These are phyloP conservation scores for Cheilosia variabilis DNA, from an alignment of 2,888 invertebrate genomes.

Conservation along the genomic window DNA sequence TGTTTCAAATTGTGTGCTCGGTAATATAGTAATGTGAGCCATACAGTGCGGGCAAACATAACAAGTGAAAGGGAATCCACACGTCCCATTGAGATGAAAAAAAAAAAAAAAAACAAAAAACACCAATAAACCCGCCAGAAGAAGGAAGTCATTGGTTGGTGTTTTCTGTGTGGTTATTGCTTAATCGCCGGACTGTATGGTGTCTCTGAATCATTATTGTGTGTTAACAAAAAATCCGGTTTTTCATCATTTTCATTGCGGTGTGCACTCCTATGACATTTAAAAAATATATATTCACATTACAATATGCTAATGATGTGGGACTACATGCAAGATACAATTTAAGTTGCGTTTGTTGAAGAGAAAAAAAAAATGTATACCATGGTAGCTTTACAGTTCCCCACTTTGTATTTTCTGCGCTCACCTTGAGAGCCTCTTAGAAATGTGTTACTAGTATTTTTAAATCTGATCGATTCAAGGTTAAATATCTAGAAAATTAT, in stretches of 20 bases:
- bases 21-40: conserved; percentile 28
- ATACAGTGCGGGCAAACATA: conserved; percentile 14
- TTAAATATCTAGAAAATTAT: conserved; percentile 32
- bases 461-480: conserved; percentile 60
- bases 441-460: conserved; percentile 53
- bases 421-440: conserved; percentile 65
- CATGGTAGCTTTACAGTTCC: conserved; percentile 7
- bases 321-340: conserved; percentile 17
- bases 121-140: conserved; percentile 14
- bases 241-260: conserved; percentile 50
- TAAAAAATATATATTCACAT: conserved; percentile 34
- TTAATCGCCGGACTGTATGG: conserved; percentile 39
- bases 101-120: not conserved
- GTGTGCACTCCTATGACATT: conserved; percentile 54
- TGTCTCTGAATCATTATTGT: conserved; percentile 41
- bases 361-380: conserved; percentile 44
- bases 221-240: conserved; percentile 61
- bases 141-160: conserved; percentile 50
- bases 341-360: conserved; percentile 15
- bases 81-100: not conserved
- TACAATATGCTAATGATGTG: conserved; percentile 63
- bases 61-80: conserved; percentile 66
- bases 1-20: conserved; percentile 42
- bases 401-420: conserved; percentile 8
- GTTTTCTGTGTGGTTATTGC: conserved; percentile 51